Evolutionary conservation across 2,888 invertebrate species (phyloP).

Genomic region (Micropterix aruncella): DNA sequence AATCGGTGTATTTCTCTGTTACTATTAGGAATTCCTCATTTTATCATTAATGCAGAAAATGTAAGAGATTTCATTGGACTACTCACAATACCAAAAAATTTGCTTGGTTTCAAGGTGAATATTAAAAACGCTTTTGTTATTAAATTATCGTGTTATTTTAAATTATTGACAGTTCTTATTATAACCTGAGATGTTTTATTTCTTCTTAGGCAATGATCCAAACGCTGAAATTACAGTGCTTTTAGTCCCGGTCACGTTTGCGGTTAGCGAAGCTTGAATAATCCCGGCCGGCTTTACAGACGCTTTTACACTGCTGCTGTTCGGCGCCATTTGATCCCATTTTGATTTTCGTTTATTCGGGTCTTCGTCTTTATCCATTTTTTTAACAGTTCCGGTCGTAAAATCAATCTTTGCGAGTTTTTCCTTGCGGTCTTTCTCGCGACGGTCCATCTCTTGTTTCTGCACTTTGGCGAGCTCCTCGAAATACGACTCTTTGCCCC

Average conservation of each 20-base stretch:
- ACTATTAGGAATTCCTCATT: too few species aligned
- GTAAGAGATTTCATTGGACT: too few species aligned
- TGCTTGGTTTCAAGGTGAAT: too few species aligned
- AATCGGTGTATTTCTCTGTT: too few species aligned
- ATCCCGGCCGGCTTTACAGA: conserved; percentile 53
- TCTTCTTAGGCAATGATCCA: conserved; percentile 76
- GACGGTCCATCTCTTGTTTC: conserved; percentile 80
- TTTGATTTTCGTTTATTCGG: conserved; percentile 74
- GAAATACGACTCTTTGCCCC: conserved; percentile 87
- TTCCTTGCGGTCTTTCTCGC: conserved; percentile 82
- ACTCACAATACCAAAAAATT: too few species aligned
- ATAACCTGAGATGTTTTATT: too few species aligned
- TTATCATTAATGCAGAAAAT: too few species aligned
- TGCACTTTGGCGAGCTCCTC: conserved; percentile 85
- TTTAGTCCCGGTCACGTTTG: conserved; percentile 77
- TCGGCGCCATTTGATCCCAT: conserved; percentile 76
- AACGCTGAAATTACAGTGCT: conserved; percentile 88
- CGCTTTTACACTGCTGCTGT: conserved; percentile 36
- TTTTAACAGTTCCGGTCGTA: conserved; percentile 58
- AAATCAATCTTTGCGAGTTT: conserved; percentile 71
- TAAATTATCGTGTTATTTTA: too few species aligned
- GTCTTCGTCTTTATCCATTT: conserved; percentile 56
- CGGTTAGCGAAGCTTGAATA: conserved; percentile 60
- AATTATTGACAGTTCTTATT: too few species aligned
- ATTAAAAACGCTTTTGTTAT: too few species aligned